Evolutionary conservation across 1,140 invertebrate genomes (phyloP).

Genomic region (Zaprionus gabonicus): DNA sequence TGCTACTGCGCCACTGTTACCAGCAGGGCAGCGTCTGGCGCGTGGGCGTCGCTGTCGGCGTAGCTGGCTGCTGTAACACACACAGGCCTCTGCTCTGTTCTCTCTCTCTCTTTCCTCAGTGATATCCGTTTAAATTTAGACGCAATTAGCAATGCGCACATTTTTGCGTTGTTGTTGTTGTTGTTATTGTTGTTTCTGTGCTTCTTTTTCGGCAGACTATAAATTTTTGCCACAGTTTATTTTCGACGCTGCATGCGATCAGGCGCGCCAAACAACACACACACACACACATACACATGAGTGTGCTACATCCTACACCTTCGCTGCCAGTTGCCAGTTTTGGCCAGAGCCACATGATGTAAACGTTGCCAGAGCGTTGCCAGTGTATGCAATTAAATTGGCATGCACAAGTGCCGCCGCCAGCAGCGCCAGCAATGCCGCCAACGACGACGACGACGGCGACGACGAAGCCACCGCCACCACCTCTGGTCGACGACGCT

Average conservation of each 20-base stretch:
- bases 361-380: slow-evolving; percentile 52
- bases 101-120: slow-evolving; percentile 18
- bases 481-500: slow-evolving; percentile 14
- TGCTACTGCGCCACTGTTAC: slow-evolving; percentile 28
- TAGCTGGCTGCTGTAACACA: slow-evolving; percentile 48
- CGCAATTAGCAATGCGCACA: slow-evolving; percentile 82
- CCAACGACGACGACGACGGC: slow-evolving; percentile 17
- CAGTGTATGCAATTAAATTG: slow-evolving; percentile 77
- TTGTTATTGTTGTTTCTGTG: slow-evolving; percentile 26
- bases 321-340: slow-evolving; percentile 69
- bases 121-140: slow-evolving; percentile 67
- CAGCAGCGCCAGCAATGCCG: slow-evolving; percentile 36
- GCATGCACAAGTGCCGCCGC: slow-evolving; percentile 78
- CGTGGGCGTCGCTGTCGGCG: slow-evolving; percentile 68
- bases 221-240: slow-evolving; percentile 82
- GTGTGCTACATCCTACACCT: slow-evolving; percentile 75
- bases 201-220: slow-evolving; percentile 54
- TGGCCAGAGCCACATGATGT: slow-evolving; percentile 67
- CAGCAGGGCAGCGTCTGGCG: slow-evolving; percentile 65
- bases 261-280: slow-evolving; percentile 48
- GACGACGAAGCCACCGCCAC: slow-evolving; percentile 16
- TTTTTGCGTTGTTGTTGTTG: slow-evolving; percentile 61
- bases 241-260: slow-evolving; percentile 80
- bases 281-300: slow-evolving; percentile 34
- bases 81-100: slow-evolving; percentile 17